phyloP scores from a whole-genome alignment of 2,888 invertebrate genomes.

The Margaritifera margaritifera region DNA sequence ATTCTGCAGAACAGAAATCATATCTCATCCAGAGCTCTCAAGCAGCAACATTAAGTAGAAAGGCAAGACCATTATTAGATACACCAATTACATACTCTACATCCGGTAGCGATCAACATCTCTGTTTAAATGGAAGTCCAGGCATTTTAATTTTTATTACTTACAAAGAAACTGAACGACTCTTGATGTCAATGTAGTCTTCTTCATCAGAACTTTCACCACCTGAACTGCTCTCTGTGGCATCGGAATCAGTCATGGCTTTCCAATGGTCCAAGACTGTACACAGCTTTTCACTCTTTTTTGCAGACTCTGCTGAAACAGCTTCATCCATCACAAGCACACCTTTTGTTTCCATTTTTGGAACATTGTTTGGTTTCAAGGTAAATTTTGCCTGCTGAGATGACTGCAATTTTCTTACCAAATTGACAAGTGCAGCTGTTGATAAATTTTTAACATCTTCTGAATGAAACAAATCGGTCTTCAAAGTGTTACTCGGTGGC shows the following conservation, averaged over 20 bases:
- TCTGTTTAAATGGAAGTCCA: neutral
- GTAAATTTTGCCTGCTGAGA: constrained; percentile 56
- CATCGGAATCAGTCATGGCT: constrained; percentile 89
- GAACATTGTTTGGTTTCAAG: constrained; percentile 28
- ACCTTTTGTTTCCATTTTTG: constrained; percentile 36
- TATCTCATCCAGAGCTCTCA: too few relatives aligned
- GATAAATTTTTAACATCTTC: constrained; percentile 73
- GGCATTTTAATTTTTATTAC: constrained; percentile 6
- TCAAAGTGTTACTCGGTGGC: constrained; percentile 48
- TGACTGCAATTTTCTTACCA: constrained; percentile 77
- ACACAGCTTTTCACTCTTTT: constrained; percentile 81
- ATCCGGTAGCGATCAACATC: too few relatives aligned
- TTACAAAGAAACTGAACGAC: constrained; percentile 34
- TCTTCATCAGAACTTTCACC: constrained; percentile 93
- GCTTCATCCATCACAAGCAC: constrained; percentile 60
- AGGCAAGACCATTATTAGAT: too few relatives aligned
- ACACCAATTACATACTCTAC: too few relatives aligned
- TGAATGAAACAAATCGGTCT: constrained; percentile 66
- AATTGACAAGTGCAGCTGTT: constrained; percentile 77
- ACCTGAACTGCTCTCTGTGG: constrained; percentile 93
- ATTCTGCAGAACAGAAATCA: too few relatives aligned
- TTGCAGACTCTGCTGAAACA: constrained; percentile 76
- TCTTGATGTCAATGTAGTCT: constrained; percentile 23
- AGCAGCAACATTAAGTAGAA: too few relatives aligned
- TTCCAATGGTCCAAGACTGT: constrained; percentile 84